A percentile compares a stretch with the other conserved stretches of the same genome.
Conservation (phyloP, 2,797 vertebrate genomes). For the Notamacropus eugenii region DNA sequence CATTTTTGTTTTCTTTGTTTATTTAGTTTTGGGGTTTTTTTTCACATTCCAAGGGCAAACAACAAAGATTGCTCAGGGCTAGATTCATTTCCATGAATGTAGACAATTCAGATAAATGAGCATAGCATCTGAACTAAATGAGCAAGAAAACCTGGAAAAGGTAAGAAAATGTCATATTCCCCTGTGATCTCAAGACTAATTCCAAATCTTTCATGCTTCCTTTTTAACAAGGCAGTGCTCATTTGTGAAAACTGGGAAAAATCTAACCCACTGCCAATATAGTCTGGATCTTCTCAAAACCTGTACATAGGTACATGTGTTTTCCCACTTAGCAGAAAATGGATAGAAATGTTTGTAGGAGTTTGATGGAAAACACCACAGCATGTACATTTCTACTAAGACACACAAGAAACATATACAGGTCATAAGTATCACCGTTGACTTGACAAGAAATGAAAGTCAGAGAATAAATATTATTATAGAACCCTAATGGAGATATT, state of each 20-base stretch:
- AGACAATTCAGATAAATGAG: slow-evolving; percentile 7
- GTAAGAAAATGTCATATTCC: slow-evolving; percentile 9
- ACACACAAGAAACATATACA: slow-evolving; percentile 8
- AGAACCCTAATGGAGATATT: not conserved
- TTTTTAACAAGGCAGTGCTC: slow-evolving; percentile 42
- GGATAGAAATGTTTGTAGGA: slow-evolving; percentile 1
- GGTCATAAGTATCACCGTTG: not conserved
- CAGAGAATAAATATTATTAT: not conserved
- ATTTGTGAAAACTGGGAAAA: slow-evolving; percentile 27
- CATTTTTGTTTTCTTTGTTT: no score
- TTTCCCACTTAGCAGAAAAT: slow-evolving; percentile 44
- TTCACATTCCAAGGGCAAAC: not conserved
- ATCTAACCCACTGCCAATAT: slow-evolving; percentile 35
- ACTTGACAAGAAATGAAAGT: slow-evolving; percentile 40
- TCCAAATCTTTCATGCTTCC: slow-evolving; percentile 16
- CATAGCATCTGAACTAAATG: slow-evolving; percentile 17
- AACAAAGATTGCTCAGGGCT: slow-evolving; percentile 9
- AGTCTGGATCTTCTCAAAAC: slow-evolving; percentile 37
- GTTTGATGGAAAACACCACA: slow-evolving; percentile 40
- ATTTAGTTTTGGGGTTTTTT: not conserved
- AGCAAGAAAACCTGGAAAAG: slow-evolving; percentile 26
- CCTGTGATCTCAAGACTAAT: slow-evolving; percentile 52
- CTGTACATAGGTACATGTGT: not conserved
- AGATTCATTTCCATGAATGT: slow-evolving; percentile 25
- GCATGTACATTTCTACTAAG: slow-evolving; percentile 35